Conservation (phyloP, 64 coral and sea anemone species). For the Actinia tenebrosa region DNA sequence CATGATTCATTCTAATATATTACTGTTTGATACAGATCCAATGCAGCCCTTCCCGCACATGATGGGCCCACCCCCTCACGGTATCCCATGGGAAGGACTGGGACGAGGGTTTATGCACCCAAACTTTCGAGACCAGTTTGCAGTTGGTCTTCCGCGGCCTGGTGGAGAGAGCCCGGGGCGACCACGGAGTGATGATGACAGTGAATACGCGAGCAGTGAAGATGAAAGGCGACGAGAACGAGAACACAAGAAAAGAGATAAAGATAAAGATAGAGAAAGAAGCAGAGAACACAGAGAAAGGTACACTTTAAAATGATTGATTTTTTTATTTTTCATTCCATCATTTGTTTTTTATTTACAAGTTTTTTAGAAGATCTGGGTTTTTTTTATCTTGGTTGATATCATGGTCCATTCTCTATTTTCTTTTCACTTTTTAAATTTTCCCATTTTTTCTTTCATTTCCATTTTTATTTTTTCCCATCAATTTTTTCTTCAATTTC, state of each 20-base stretch:
- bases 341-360: background rate
- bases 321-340: background rate
- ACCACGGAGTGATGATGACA: constrained; percentile 29
- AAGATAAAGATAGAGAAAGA: constrained; percentile 58
- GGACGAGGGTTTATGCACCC: constrained; percentile 49
- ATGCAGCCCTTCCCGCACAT: constrained; percentile 46
- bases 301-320: background rate
- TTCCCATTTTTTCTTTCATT: too few species aligned
- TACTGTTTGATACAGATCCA: constrained; percentile 33
- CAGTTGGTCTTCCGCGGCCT: constrained; percentile 28
- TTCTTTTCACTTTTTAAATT: too few species aligned
- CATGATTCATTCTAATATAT: background rate
- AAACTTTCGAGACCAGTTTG: constrained; percentile 43
- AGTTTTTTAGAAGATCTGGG: background rate
- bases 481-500: background rate
- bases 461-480: background rate
- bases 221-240: constrained; percentile 47
- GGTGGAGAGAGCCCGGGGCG: constrained; percentile 51
- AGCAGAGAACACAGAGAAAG: constrained; percentile 57
- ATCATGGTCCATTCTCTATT: too few species aligned
- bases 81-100: constrained; percentile 49
- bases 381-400: too few species aligned
- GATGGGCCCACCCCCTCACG: constrained; percentile 60
- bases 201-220: constrained; percentile 41
- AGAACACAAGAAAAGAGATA: constrained; percentile 43